Evolutionary conservation across 2,797 vertebrate species (phyloP), one percentile per base, ranked within the genome.

Genomic region (Lates japonicus): DNA sequence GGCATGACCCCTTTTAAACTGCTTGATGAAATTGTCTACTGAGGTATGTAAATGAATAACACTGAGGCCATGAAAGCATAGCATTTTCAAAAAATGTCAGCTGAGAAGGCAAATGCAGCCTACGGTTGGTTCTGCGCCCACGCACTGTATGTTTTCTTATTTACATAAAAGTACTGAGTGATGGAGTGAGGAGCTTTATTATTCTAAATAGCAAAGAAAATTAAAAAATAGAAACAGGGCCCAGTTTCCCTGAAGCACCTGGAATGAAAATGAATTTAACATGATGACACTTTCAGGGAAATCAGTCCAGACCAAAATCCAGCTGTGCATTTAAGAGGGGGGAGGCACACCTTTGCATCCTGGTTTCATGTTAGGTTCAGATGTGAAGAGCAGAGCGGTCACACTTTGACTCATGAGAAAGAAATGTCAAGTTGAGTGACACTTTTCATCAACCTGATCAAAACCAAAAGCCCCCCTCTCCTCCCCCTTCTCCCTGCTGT

Each of bases 1-100:
- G 92, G 91, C 91, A 91, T 93, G 91, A 93, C 89, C 92, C 88
- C 88, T 91, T 94, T 93, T 91, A 90, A 93, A 94, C 81, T 90
- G 89, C 90, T 93, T 92, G 93, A 92, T 92, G 85, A 90, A 93
- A 90, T 60, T 83, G 90, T 93, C 90, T 89, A 52, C 86, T 80
- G 90, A 92, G 89, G 84, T 89, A 92, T 92, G 89, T 89, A 91
- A 92, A 93, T 92, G 69, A 90, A 87, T 57, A 85, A 89, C 84
- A 84, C 74, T 49, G 84, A 91, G 90, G 88, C 88, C 87, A 81
- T 85, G 87, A 91, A 88, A 88, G 82, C 82, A 76, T 69, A 76
- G 81, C 80, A 35, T 83, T 85, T 80, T 49, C 35, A 76, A 76
- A 78, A 78, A 81, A 83, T 78, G 88, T 87, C 79, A 77, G 80